Evolutionary conservation across 2,888 invertebrate genomes (phyloP).

Genomic region (Pheosia gnoma): DNA sequence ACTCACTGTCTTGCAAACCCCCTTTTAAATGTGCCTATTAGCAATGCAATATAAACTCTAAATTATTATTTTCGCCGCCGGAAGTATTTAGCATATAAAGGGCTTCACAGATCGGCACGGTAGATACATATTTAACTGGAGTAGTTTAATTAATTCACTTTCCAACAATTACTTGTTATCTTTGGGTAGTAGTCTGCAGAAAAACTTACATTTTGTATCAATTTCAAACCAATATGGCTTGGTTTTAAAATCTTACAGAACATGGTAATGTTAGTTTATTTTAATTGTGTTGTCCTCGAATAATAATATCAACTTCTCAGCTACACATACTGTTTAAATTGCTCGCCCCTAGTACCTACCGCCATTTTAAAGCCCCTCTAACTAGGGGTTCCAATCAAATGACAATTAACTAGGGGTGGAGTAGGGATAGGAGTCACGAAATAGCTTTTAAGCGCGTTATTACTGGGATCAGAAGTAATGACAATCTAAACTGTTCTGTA

Average conservation of each 20-base stretch:
- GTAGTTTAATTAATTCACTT: conserved; percentile 13
- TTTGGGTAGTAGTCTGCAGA: neutral
- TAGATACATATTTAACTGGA: conserved; percentile 52
- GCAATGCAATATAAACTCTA: conserved; percentile 38
- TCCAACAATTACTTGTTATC: neutral
- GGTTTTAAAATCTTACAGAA: neutral
- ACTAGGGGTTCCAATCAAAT: conserved; percentile 23
- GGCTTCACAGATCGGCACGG: conserved; percentile 47
- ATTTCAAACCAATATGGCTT: neutral
- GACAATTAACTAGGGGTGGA: conserved; percentile 19
- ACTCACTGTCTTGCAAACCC: conserved; percentile 64
- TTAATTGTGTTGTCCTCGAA: neutral
- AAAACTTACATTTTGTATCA: neutral
- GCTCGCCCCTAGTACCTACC: neutral
- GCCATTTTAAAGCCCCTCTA: conserved; percentile 8
- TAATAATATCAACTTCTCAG: neutral
- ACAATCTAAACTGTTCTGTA: conserved; percentile 33
- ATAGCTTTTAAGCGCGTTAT: conserved; percentile 15
- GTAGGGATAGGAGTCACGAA: conserved; percentile 13
- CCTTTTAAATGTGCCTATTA: conserved; percentile 45
- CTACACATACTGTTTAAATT: neutral
- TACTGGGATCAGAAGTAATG: conserved; percentile 24
- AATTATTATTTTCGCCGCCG: conserved; percentile 54
- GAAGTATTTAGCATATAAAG: conserved; percentile 61
- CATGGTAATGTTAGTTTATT: no score